Percentiles rank a stretch among this genome's conserved stretches.
Evolutionary conservation across 2,113 vertebrate genomes (phyloP).

Genomic region (Marmota monax): DNA sequence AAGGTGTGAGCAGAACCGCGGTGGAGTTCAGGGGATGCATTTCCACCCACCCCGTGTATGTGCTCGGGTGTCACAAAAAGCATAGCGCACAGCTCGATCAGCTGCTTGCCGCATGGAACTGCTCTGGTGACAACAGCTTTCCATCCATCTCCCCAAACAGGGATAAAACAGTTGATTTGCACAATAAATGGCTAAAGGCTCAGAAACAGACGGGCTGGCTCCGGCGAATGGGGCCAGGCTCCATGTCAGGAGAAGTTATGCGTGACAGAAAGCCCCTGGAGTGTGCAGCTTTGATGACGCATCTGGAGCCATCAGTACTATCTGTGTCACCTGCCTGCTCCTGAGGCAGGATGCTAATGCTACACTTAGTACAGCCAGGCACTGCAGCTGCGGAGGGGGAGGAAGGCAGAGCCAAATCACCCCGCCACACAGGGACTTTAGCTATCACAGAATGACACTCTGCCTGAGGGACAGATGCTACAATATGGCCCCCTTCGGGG

Average conservation of each 20-base stretch:
- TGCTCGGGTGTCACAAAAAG: not conserved
- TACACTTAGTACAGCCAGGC: rapidly evolving
- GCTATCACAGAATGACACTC: rapidly evolving
- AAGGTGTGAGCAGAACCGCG: not conserved
- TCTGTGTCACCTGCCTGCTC: not conserved
- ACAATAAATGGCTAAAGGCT: not conserved
- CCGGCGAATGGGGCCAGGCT: not conserved
- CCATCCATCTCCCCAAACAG: not conserved
- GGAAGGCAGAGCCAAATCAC: not conserved
- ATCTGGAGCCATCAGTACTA: not conserved
- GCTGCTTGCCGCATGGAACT: not conserved
- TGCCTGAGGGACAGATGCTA: not conserved
- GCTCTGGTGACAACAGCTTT: not conserved
- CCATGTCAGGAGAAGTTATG: not conserved
- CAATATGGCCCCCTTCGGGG: rapidly evolving
- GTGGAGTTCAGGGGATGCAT: not conserved
- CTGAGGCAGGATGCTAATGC: not conserved
- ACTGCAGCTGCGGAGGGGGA: not conserved
- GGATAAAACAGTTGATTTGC: not conserved
- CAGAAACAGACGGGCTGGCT: not conserved
- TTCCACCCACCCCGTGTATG: not conserved
- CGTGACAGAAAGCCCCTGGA: not conserved
- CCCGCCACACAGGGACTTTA: not conserved
- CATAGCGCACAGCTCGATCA: not conserved
- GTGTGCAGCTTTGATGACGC: slow-evolving; percentile 5